These are phyloP conservation scores for Malacoraja senta DNA, from an alignment of 2,797 vertebrate species.

Conservation along the genomic window DNA sequence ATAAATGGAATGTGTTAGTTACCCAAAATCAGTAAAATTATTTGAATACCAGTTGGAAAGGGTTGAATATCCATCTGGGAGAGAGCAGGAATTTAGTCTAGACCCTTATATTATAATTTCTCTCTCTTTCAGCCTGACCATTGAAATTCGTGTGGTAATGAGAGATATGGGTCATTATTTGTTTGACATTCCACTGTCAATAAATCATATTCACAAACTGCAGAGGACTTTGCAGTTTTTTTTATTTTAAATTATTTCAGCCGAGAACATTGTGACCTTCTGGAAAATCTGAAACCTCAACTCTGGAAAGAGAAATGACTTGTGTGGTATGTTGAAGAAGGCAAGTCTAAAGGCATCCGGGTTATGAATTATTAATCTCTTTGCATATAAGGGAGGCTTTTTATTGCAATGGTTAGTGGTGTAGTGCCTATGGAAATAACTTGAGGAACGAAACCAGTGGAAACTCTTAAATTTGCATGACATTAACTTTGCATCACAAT, in stretches of 20 bases:
- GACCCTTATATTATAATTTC: no score
- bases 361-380: not conserved
- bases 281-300: not conserved
- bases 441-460: no score
- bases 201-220: not conserved
- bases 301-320: not conserved
- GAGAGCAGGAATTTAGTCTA: not conserved
- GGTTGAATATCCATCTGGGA: not conserved
- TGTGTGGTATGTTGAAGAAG: no score
- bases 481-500: no score
- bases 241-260: not conserved
- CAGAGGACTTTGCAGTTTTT: not conserved
- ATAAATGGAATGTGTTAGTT: not conserved
- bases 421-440: no score
- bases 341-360: not conserved
- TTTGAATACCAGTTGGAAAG: not conserved
- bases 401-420: no score
- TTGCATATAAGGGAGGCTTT: not conserved
- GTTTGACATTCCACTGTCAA: not conserved
- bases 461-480: no score
- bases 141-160: no score
- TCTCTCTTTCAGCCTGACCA: no score
- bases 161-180: not conserved
- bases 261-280: not conserved
- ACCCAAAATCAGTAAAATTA: not conserved